Evolutionary conservation across 2,797 vertebrate genomes (phyloP), one percentile per base, ranked within the genome.

Genomic region (Menidia menidia): DNA sequence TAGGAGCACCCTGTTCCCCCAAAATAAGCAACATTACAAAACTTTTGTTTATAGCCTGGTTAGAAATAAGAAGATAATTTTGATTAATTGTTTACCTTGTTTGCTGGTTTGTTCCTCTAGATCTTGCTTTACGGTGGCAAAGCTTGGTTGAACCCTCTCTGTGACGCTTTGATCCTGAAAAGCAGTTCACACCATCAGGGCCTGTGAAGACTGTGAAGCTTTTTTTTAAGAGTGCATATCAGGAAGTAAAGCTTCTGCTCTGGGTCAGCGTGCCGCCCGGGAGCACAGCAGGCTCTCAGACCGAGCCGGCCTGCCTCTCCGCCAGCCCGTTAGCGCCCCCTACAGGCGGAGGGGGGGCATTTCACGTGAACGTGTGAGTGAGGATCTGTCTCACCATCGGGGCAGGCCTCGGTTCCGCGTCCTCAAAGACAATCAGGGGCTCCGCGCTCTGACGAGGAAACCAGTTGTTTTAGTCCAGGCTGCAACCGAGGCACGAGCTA

Each of bases 401-500:
- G 74, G 54, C 43, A 7, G 71, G 64, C 68, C 77, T 77, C 15
- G 50, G 53, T 31, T 80, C 78, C 25, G 87, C 50, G 25, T 93
- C 92, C 25, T 92, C 91, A 78, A 95, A 94, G 42, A 92, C 80
- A 42, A 95, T 94, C 0, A 94, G 91, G 31, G 91, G 85, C 67
- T 90, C 90, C 2, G 69, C 59, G 53, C 81, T 87, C 93, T 95
- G 88, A 19, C 18, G 66, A 47, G 13, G 75, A 58, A 66, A 11
- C 25, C 63, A 4, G 31, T 4, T 51, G 6, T 18, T 53, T 0
- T 3, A 13, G 2, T 25, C 10, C 32, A 1, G 48, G 32, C 4
- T 4, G 47, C 18, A 15, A 52, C 13, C 18, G 3, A 39, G 7
- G 1, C 33, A 12, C 13, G 41, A 19, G 53, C 30, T 33, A 5